A percentile compares a stretch with the other conserved stretches of the same genome.
Conservation (phyloP, 2,888 invertebrate species). For the Drosophila suboccidentalis region DNA sequence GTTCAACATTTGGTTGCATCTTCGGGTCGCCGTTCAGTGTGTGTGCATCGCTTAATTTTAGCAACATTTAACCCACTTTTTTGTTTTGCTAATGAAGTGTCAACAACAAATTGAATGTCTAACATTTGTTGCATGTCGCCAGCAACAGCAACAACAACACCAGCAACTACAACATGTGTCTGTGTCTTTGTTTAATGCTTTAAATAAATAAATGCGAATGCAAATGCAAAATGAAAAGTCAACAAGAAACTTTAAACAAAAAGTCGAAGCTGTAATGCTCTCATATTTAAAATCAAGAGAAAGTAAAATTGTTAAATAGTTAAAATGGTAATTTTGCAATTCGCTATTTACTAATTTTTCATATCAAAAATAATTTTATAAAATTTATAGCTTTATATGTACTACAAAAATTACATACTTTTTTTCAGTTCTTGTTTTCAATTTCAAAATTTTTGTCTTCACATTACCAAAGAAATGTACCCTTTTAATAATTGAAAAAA, state of each 20-base stretch:
- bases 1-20: slow-evolving; percentile 52
- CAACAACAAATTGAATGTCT: slow-evolving; percentile 84
- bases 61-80: slow-evolving; percentile 83
- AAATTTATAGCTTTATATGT: too few species aligned
- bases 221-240: slow-evolving; percentile 56
- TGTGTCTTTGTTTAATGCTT: slow-evolving; percentile 80
- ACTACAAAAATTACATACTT: too few species aligned
- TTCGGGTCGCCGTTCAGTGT: slow-evolving; percentile 30
- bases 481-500: too few species aligned
- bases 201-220: slow-evolving; percentile 75
- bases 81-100: slow-evolving; percentile 83
- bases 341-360: too few species aligned
- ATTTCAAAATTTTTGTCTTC: too few species aligned
- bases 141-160: slow-evolving; percentile 40
- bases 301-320: not conserved
- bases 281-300: slow-evolving; percentile 4
- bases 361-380: too few species aligned
- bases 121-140: slow-evolving; percentile 83
- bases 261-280: slow-evolving; percentile 37
- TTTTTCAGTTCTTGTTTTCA: too few species aligned
- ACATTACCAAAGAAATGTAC: too few species aligned
- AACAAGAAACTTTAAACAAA: slow-evolving; percentile 34
- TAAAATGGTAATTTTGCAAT: too few species aligned
- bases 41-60: slow-evolving; percentile 72
- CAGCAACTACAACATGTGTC: slow-evolving; percentile 59